These are phyloP conservation scores for Oscheius sp. DNA, from an alignment of 2,888 invertebrate species.

Conservation along the genomic window DNA sequence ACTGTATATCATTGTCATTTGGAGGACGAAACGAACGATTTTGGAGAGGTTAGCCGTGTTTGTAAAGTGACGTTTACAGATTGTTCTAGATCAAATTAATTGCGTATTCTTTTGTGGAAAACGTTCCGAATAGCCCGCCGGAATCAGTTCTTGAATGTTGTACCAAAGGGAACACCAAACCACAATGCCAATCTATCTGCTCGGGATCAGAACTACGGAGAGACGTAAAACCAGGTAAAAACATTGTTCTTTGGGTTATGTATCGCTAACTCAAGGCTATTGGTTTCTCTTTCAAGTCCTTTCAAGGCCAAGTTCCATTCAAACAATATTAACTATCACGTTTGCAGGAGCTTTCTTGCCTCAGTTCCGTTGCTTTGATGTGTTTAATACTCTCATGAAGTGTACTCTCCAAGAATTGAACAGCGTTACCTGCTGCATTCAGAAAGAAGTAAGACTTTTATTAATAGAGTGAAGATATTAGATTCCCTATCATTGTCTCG, in stretches of 20 bases:
- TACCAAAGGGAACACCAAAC: conserved; percentile 9
- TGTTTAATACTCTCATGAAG: conserved; percentile 37
- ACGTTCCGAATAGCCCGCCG: conserved; percentile 34
- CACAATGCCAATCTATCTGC: conserved; percentile 40
- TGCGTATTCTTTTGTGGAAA: not conserved
- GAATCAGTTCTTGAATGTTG: conserved; percentile 48
- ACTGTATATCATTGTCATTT: conserved; percentile 37
- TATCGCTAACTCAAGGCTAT: not conserved
- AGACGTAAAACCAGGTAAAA: conserved; percentile 33
- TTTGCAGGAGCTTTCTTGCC: conserved; percentile 33
- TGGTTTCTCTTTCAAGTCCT: conserved; percentile 5
- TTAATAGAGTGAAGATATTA: not conserved
- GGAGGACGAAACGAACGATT: conserved; percentile 33
- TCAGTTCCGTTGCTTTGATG: conserved; percentile 33
- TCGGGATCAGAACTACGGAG: not conserved
- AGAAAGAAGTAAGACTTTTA: conserved; percentile 27
- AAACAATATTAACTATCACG: too few relatives aligned
- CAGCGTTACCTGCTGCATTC: conserved; percentile 47
- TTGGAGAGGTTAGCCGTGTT: conserved; percentile 36
- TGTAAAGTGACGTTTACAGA: not conserved
- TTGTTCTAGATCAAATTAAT: conserved; percentile 9
- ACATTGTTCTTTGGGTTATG: not conserved
- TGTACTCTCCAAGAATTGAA: conserved; percentile 36
- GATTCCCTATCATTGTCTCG: conserved; percentile 50
- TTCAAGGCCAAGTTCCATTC: too few relatives aligned